phyloP scores from a whole-genome alignment of 2,888 invertebrate genomes.

The Omphaloscelis lunosa region DNA sequence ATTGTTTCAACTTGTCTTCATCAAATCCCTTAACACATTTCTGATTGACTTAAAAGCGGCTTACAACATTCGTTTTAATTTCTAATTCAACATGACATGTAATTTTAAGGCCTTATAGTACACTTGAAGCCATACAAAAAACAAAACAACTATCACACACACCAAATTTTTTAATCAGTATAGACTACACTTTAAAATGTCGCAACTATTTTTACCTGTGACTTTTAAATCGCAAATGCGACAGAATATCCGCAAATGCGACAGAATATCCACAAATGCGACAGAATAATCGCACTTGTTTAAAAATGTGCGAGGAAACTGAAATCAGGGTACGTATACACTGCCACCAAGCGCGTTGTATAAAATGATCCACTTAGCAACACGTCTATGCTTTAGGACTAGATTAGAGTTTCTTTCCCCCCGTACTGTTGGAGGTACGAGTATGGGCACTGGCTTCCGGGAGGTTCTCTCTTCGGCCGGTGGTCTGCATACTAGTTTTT shows the following conservation, averaged over 20 bases:
- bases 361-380: constrained; percentile 71
- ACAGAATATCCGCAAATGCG: constrained; percentile 9
- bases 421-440: constrained; percentile 79
- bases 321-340: constrained; percentile 78
- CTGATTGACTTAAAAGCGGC: constrained; percentile 12
- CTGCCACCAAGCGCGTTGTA: constrained; percentile 79
- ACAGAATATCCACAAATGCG: constrained; percentile 22
- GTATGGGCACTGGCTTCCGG: constrained; percentile 77
- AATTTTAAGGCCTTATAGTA: constrained; percentile 57
- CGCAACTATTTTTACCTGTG: constrained; percentile 13
- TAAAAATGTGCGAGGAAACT: constrained; percentile 40
- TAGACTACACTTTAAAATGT: constrained; percentile 41
- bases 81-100: constrained; percentile 49
- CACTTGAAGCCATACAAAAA: constrained; percentile 46
- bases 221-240: constrained; percentile 16
- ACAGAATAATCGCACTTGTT: constrained; percentile 8
- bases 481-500: constrained; percentile 93
- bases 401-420: constrained; percentile 88
- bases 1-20: background rate
- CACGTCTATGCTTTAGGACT: constrained; percentile 77
- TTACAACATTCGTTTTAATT: constrained; percentile 24
- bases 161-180: constrained; percentile 49
- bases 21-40: background rate
- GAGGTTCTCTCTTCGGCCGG: constrained; percentile 83
- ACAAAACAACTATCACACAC: constrained; percentile 46